Conservation (phyloP, 1,140 invertebrate genomes). For the Muscidifurax raptorellus region DNA sequence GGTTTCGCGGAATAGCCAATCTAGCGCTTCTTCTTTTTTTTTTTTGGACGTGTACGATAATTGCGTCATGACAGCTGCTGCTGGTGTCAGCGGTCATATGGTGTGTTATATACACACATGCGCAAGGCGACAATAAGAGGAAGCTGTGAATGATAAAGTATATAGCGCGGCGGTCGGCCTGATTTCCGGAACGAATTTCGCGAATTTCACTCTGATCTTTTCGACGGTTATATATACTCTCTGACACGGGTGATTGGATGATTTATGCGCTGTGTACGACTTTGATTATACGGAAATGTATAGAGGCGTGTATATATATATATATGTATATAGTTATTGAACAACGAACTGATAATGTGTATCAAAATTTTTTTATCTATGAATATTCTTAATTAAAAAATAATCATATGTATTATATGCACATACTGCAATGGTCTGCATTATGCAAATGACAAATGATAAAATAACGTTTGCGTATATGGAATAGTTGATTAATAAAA, state of each 20-base stretch:
- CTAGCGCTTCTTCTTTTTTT: background rate
- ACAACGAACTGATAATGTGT: no score
- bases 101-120: background rate
- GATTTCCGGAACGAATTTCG: conserved; percentile 1
- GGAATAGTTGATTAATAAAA: no score
- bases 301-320: background rate
- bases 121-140: background rate
- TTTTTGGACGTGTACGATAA: background rate
- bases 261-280: background rate
- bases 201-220: conserved; percentile 24
- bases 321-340: background rate
- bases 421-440: no score
- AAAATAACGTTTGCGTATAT: no score
- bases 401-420: no score
- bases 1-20: background rate
- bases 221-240: background rate
- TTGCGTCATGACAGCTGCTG: background rate
- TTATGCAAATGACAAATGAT: no score
- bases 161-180: background rate
- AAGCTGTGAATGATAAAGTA: conserved; percentile 31
- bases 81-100: background rate
- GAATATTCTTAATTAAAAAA: no score
- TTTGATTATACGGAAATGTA: conserved; percentile 23
- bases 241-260: background rate
- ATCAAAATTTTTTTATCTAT: no score